Evolutionary conservation across 2,888 invertebrate genomes (phyloP), one percentile per base, ranked within the genome.

Genomic region (Hyposoter didymator): DNA sequence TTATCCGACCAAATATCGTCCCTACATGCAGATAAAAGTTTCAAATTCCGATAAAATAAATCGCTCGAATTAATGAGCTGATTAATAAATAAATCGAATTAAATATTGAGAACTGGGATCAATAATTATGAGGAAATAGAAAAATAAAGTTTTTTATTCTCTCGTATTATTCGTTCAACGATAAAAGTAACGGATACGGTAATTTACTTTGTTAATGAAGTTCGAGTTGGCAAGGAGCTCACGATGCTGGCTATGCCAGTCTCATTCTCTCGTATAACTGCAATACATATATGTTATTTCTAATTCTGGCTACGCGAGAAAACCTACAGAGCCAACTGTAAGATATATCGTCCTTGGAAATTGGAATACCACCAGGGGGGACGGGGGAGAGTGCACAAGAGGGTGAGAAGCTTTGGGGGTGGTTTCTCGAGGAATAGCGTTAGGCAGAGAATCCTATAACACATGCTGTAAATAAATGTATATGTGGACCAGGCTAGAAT

Each of bases 171-270:
- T 75, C 64, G 55, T 67, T 82, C 70, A 74, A 88, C 89, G 89
- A 91, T 91, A 91, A 91, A 91, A 91, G 89, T 91, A 91, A 91
- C 90, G 87, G 88, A 91, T 90, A 90, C 89, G 91, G 90, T 91
- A 90, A 91, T 91, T 91, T 87, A 89, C 89, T 89, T 89, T 88
- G 89, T 91, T 92, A 92, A 92, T 91, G 92, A 92, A 92, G 90
- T 91, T 90, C 87, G 89, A 90, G 90, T 92, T 92, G 92, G 91
- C 92, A 89, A 89, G 82, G 81, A 49, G 67, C 82, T 78, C 74
- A 52, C 69, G 80, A 76, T 79, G 1, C 28, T 28, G 84, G 69
- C 72, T 86, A 84, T 87, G 86, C 85, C 85, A 78, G 66, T 67
- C 73, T 32, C 47, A 32, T 45, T 75, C 75, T 70, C 39, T 66